A percentile compares a stretch with the other conserved stretches of the same genome.
Evolutionary conservation across 2,888 invertebrate species (phyloP).

Genomic region (Morpho achilles): DNA sequence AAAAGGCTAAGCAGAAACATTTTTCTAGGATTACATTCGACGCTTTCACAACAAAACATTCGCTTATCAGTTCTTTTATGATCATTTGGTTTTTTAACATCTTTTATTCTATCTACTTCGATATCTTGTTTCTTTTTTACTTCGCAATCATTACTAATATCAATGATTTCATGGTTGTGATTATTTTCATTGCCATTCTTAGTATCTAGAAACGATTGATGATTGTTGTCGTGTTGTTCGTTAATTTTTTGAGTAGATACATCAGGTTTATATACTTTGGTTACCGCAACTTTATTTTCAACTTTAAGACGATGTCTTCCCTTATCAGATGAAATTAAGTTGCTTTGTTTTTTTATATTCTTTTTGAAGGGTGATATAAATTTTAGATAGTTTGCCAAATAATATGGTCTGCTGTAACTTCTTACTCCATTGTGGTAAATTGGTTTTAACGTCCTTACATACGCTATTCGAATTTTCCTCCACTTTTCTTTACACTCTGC

Average conservation of each 20-base stretch:
- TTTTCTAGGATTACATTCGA: conserved; percentile 9
- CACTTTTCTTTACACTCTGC: conserved; percentile 5
- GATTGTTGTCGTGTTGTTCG: not conserved
- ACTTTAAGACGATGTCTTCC: not conserved
- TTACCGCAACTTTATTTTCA: not conserved
- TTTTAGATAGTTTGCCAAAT: conserved; percentile 5
- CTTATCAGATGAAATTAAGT: not conserved
- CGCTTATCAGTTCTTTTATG: not conserved
- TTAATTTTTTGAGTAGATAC: not conserved
- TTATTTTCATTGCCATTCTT: not conserved
- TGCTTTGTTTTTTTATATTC: not conserved
- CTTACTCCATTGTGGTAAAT: conserved; percentile 1
- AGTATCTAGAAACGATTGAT: not conserved
- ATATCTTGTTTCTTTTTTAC: not conserved
- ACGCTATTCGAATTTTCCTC: conserved; percentile 11
- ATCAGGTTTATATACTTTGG: not conserved
- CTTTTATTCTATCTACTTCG: not conserved
- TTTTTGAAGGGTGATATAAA: conserved; percentile 1
- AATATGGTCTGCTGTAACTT: not conserved
- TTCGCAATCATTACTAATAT: not conserved
- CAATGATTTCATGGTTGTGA: not conserved
- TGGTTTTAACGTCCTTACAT: conserved; percentile 8
- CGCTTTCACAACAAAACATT: conserved; percentile 1
- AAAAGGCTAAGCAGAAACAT: conserved; percentile 8
- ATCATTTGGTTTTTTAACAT: not conserved